Percentiles rank a stretch among this genome's conserved stretches.
phyloP scores from a whole-genome alignment of 2,888 invertebrate species.

The Plebejus melissa region DNA sequence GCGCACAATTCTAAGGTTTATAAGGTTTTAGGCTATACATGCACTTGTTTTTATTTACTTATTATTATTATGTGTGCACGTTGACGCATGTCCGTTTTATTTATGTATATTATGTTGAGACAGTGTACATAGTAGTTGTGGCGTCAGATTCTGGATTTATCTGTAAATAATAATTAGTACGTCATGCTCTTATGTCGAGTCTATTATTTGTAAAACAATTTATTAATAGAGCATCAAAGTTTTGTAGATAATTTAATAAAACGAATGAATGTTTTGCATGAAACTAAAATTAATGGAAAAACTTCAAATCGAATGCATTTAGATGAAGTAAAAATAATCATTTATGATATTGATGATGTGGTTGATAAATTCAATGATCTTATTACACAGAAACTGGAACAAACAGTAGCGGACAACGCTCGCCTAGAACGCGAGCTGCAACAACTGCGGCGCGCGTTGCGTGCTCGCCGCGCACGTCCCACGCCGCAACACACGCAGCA shows the following conservation, averaged over 20 bases:
- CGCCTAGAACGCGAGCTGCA: constrained; percentile 92
- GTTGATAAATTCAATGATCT: constrained; percentile 5
- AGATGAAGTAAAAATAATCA: not conserved
- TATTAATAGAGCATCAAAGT: not conserved
- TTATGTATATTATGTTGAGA: not conserved
- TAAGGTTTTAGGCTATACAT: constrained; percentile 81
- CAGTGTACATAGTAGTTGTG: not conserved
- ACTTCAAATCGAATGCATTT: not conserved
- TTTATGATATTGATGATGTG: not conserved
- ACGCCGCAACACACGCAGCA: constrained; percentile 38
- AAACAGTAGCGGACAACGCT: constrained; percentile 94
- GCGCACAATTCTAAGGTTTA: constrained; percentile 95
- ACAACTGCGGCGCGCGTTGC: constrained; percentile 89
- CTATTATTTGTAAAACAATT: not conserved
- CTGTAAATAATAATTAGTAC: not conserved
- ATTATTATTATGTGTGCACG: constrained; percentile 34
- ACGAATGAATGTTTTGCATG: constrained; percentile 9
- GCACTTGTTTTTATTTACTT: constrained; percentile 58
- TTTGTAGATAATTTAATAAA: not conserved
- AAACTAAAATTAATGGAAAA: not conserved
- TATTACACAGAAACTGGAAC: constrained; percentile 86
- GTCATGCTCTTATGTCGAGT: not conserved
- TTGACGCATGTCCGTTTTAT: constrained; percentile 12
- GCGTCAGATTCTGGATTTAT: not conserved
- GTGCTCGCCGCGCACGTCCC: constrained; percentile 78